These are phyloP conservation scores for Gonatopus flavifemur DNA, from an alignment of 1,140 invertebrate genomes.

Conservation along the genomic window DNA sequence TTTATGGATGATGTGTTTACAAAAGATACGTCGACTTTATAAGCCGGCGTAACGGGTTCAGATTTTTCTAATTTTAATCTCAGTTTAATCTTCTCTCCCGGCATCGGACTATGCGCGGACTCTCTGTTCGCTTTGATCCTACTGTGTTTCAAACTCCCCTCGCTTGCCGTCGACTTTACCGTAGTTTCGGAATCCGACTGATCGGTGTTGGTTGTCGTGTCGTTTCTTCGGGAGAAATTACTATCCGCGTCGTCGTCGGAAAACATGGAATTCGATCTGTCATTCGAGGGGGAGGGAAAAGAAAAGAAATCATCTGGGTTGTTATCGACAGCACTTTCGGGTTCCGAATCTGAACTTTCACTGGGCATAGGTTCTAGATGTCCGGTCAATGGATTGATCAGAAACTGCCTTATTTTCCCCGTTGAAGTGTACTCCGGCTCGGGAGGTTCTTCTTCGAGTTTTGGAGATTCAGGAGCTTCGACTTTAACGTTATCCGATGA, in stretches of 20 bases:
- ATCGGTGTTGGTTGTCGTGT: slow-evolving; percentile 61
- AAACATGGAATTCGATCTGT: slow-evolving; percentile 65
- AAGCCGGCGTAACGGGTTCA: slow-evolving; percentile 74
- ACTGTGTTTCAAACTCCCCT: slow-evolving; percentile 55
- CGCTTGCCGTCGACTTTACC: slow-evolving; percentile 60
- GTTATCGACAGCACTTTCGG: slow-evolving; percentile 58
- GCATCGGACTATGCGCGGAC: slow-evolving; percentile 49
- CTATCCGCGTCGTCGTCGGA: slow-evolving; percentile 63
- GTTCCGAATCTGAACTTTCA: slow-evolving; percentile 61
- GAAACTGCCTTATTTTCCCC: slow-evolving; percentile 70
- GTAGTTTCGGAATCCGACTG: slow-evolving; percentile 68
- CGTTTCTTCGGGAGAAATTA: slow-evolving; percentile 56
- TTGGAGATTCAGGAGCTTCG: slow-evolving; percentile 23
- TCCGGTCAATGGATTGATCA: slow-evolving; percentile 86
- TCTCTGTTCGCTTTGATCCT: slow-evolving; percentile 52
- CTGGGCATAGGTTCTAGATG: slow-evolving; percentile 79
- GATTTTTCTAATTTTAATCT: slow-evolving; percentile 80
- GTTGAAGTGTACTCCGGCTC: slow-evolving; percentile 56
- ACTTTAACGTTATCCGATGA: slow-evolving; percentile 14
- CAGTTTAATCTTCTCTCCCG: slow-evolving; percentile 80
- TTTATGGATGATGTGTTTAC: slow-evolving; percentile 60
- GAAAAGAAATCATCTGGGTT: slow-evolving; percentile 61
- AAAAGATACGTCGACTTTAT: slow-evolving; percentile 80
- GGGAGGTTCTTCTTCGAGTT: slow-evolving; percentile 31
- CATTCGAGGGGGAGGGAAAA: slow-evolving; percentile 60